phyloP scores from a whole-genome alignment of 2,797 vertebrate species.

The Gymnothorax reevesii region DNA sequence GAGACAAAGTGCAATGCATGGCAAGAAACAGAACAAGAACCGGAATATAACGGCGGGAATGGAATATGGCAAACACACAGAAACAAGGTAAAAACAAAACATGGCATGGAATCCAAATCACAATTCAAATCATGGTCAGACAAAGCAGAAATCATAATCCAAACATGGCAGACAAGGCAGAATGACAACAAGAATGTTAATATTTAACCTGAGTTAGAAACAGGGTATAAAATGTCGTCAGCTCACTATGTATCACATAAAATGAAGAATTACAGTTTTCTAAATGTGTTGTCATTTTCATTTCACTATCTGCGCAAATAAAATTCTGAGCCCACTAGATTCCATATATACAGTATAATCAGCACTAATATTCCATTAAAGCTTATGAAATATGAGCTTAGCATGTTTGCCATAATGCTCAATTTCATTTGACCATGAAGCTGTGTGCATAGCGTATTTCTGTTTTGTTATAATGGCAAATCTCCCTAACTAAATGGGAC shows the following conservation, averaged over 20 bases:
- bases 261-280: neutral
- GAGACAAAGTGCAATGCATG: no score
- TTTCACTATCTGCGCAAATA: slow-evolving; percentile 34
- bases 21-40: no score
- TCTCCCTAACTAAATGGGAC: slow-evolving; percentile 49
- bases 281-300: neutral
- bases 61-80: no score
- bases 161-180: no score
- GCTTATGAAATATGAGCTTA: neutral
- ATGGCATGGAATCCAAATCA: no score
- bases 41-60: no score
- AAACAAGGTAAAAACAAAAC: no score
- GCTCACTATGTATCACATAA: neutral
- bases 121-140: no score
- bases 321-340: slow-evolving; percentile 28
- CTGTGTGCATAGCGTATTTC: neutral
- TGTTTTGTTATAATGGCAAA: slow-evolving; percentile 34
- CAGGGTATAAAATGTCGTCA: neutral
- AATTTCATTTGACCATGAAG: neutral
- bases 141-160: no score
- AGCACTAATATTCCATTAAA: neutral
- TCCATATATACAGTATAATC: neutral
- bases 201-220: neutral
- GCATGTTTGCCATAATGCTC: neutral
- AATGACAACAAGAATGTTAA: no score